Base-by-base conservation (phyloP, 2,888 invertebrate genomes). In the Rotaria sp. region DNA sequence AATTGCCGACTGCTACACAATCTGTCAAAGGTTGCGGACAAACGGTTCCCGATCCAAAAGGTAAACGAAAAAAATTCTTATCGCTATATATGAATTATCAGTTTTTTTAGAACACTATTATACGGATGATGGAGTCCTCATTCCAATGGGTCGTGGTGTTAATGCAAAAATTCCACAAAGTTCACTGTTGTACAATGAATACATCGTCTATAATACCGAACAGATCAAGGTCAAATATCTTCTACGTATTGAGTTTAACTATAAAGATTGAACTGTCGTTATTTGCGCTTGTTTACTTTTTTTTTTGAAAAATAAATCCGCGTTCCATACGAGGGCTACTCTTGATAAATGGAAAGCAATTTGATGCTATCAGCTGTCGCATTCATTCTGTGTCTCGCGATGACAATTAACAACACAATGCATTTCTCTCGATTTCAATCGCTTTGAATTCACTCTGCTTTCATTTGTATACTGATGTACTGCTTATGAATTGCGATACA, bases 151-250 rank as follows among this genome's bases (percentile, higher is more conserved):
- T 8, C 88, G 89, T 85, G 89, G 90, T 10, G 87, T 87, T 0
- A 87, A 88, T 38, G 87, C 88, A 26, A 85, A 88, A 18, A 85
- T 88, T 13, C 88, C 87, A 30, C 45, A 88, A 26, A 89, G 93
- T 92, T 90, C 92, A 10, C 92, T 97, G 88, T 92, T 96, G 5
- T 97, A 97, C 91, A 97, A 97, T 92, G 97, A 97, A 89, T 92
- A 90, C 88, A 91, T 92, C 84, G 92, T 93, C 26, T 92, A 93
- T 88, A 89, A 92, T 88, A 90, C 90, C 1, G 89, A 89, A 35
- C 92, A 92, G 89, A 90, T 93, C 57, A 89, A 89, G 86, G 90
- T 92, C 90, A 90, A 90, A 87, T 93, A 92, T 88, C 89, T 92
- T 1, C 88, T 92, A 30, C 90, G 92, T 88, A 89, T 92, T 10